Evolutionary conservation across 2,888 invertebrate genomes (phyloP), one percentile per base, ranked within the genome.

Genomic region (Stomorhina lunata): DNA sequence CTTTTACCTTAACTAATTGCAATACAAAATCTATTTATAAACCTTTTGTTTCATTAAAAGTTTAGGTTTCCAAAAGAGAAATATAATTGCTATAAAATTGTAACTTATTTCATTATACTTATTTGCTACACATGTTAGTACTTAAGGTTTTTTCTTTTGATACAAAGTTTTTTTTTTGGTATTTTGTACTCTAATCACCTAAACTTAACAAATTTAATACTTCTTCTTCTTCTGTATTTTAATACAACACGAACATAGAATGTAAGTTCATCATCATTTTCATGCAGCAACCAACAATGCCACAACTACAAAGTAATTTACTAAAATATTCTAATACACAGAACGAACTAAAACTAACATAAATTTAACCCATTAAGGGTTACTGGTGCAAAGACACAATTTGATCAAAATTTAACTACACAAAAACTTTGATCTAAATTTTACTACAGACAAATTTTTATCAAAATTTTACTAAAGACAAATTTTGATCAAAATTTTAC

Each of bases 201-300:
- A 15, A 73, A 80, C 50, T 53, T 76, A 69, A 45, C 69, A 69
- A 71, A 69, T 80, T 50, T 76, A 57, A 61, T 71, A 59, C 32
- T 40, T 65, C 63, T 76, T 75, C 53, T 71, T 50, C 32, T 40
- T 65, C 63, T 76, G 69, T 61, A 63, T 25, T 48, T 65, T 40
- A 43, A 63, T 63, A 43, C 65, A 69, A 59, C 9, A 57, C 20
- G 32, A 43, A 17, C 15, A 37, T 1, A 75, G 66, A 53, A 45
- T 65, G 48, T 61, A 65, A 80, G 57, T 76, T 65, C 71, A 80
- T 76, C 71, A 80, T 76, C 69, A 76, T 65, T 71, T 76, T 10
- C 65, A 37, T n/a, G 59, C 37, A 59, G 27, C 40, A 76, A 59
- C 20, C 40, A 76, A 59, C 20, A 59, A 29, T 59, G 40, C 59